Evolutionary conservation across 1,140 invertebrate genomes (phyloP).

Genomic region (Melanaphis sacchari): DNA sequence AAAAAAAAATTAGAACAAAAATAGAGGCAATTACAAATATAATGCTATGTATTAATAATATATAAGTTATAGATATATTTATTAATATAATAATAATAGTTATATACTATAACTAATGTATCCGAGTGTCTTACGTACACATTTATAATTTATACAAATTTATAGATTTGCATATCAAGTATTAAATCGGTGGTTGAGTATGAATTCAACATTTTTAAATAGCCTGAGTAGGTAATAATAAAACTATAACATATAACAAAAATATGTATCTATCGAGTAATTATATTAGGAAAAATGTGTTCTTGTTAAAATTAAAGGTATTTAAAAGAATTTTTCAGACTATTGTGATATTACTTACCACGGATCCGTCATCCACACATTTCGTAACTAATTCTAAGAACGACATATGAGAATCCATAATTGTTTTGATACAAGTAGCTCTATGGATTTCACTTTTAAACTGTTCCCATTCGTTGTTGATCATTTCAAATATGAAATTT

Average conservation of each 20-base stretch:
- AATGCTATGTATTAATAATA: neutral
- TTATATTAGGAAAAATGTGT: neutral
- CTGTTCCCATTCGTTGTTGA: conserved; percentile 35
- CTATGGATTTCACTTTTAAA: neutral
- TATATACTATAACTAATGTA: neutral
- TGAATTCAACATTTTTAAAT: neutral
- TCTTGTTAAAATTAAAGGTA: neutral
- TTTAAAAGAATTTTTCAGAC: neutral
- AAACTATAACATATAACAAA: neutral
- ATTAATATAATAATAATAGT: no score
- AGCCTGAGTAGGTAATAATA: neutral
- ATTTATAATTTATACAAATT: neutral
- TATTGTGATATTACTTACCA: neutral
- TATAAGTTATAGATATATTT: no score
- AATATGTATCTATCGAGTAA: neutral
- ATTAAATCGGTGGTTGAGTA: neutral
- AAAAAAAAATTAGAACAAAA: no score
- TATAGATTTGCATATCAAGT: no score
- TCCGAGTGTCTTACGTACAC: no score
- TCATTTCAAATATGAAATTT: conserved; percentile 25
- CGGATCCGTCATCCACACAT: neutral
- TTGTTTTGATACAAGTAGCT: neutral
- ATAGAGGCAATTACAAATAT: neutral
- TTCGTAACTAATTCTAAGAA: conserved; percentile 8
- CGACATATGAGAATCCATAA: neutral